Base-by-base conservation (phyloP, 64 coral and sea anemone genomes). In the Montipora efflorescens region DNA sequence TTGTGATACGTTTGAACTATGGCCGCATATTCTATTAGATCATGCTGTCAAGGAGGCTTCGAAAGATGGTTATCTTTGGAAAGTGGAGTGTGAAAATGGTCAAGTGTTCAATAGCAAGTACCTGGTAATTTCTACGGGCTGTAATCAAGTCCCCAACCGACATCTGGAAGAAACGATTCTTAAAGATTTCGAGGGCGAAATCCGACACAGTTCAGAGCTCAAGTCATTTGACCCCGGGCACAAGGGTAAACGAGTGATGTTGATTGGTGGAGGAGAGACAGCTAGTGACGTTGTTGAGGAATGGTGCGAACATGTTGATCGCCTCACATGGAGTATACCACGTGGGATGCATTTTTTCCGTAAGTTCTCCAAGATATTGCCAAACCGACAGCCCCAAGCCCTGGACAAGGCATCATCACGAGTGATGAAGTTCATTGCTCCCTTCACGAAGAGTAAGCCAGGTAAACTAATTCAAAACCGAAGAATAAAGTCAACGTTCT, bases 301-400 rank as follows among this genome's bases (percentile, higher is more conserved):
- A 49, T 96, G 95, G 95, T 45, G 78, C 14, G 74, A 93, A 20
- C 79, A 78, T 46, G 95, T 89, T 21, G 80, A 78, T 52, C 83
- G 80, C 15, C 88, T 96, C 14, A 81, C 93, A 57, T 96, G 95
- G 95, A 87, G 95, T 44, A 96, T 96, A 21, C 95, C 95, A 22
- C 80, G 95, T 19, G 91, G 95, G 1, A 92, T 93, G 76, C 95
- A 96, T 90, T 96, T 96, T 25, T 96, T 96, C 53, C 87, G 95
- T 13, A 96, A 96, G 75, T 96, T 90, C 59, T 75, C 91, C 28
- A 96, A 96, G 87, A 88, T 96, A 44, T 25, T 96, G 48, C 95
- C 95, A 4, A 36, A 93, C 78, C 86, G 95, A 10, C 19, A 90
- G 47, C 91, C 95, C 15, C 95, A 96, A 48, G 90, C 87, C 47